Evolutionary conservation across 1,140 invertebrate genomes (phyloP), one percentile per base, ranked within the genome.

Genomic region (Heliconius himera): DNA sequence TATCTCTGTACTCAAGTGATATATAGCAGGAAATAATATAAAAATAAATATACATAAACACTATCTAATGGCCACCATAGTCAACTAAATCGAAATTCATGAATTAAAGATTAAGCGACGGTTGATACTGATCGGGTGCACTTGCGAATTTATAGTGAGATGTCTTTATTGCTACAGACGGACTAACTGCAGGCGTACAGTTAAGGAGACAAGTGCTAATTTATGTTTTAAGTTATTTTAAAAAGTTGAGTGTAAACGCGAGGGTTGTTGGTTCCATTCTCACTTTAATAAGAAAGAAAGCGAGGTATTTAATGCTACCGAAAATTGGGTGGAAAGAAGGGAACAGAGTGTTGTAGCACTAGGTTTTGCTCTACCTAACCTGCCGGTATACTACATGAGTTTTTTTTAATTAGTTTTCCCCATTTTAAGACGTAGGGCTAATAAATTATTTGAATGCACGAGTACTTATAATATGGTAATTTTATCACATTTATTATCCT

Each of bases 71-170:
- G 33, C 26, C n/a, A 49, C n/a, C 9, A 4, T 3, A 66, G 13
- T 26, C 4, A 66, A 29, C 3, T 66, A 66, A 26, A 5, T 29
- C 60, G 4, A 29, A 66, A 66, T 66, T 66, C 60, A 66, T 66
- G 60, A 66, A 29, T 66, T 66, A 66, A 66, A 56, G 20, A 66
- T 66, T 66, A 26, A 29, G 9, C 0, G 60, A 16, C 60, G 22
- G 60, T 29, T 29, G 22, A 13, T 66, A 66, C 60, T 29, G 22
- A 26, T 66, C 60, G 54, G 20, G 54, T 26, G 60, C 26, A 66
- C 60, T 66, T 85, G 88, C 83, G 83, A 83, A 85, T 86, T 87
- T 86, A 81, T 81, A 77, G 76, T 54, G 70, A 72, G 29, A 76
- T 49, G 79, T 76, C 71, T 51, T 18, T 41, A 54, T 74, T 54